Evolutionary conservation across 1,140 invertebrate genomes (phyloP), one percentile per base, ranked within the genome.

Genomic region (Tetramorium parvispinum): DNA sequence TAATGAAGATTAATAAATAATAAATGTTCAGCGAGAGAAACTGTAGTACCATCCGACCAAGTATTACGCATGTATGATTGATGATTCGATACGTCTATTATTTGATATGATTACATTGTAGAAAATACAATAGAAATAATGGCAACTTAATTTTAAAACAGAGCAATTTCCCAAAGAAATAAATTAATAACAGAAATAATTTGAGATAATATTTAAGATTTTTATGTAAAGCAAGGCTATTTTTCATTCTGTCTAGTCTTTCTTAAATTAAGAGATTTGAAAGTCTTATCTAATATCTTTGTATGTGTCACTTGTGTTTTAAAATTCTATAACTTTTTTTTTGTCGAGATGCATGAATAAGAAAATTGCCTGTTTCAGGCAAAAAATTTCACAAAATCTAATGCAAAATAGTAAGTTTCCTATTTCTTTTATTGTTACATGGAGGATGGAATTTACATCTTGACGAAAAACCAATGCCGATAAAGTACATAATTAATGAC

Each of bases 1-100:
- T 82, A 83, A 83, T 61, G 68, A 83, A 57, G 57, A 81, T 70
- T 68, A 70, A 81, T 70, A 73, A 61, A 83, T 83, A 83, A 83
- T 75, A 83, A 57, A 75, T 61, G 40, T 32, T 75, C 21, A 37
- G 10, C 11, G n/a, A 40, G 51, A 46, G 24, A 32, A 24, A 43
- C 51, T 57, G 66, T 21, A 32, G 53, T 46, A 21, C 24, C 49
- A 46, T 57, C 13, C 13, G 40, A 10, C 18, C 27, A 68, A 61
- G 32, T 57, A 46, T 82, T 81, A 70, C 37, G 43, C 43, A 46
- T 18, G 21, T 81, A 71, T 57, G 51, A 82, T 82, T 59, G 37
- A 82, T 27, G 18, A 73, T 59, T 7, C 24, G 21, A 57, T 59
- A 57, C 37, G 32, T 68, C 37, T 53, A 68, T 21, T 68, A 46